A percentile compares a stretch with the other conserved stretches of the same genome.
Conservation (phyloP, 1,140 invertebrate species). For the Cherax destructor region DNA sequence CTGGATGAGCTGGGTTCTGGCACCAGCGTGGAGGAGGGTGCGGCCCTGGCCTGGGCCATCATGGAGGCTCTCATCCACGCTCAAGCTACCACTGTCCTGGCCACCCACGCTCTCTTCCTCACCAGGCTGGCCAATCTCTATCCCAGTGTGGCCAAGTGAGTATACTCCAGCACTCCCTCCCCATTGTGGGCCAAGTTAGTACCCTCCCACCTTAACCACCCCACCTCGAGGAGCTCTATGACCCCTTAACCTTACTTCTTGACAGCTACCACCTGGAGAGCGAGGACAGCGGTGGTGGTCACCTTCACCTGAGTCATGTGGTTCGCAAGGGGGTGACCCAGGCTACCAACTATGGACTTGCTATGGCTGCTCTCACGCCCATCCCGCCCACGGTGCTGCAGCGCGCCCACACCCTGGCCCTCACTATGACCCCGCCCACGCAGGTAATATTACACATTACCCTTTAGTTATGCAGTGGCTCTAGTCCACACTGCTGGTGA, state of each 20-base stretch:
- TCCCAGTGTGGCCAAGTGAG: constrained; percentile 87
- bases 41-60: constrained; percentile 87
- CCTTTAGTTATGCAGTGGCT: no score
- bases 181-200: neutral
- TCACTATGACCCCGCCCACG: constrained; percentile 51
- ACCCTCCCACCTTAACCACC: neutral
- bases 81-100: constrained; percentile 86
- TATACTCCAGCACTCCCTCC: constrained; percentile 45
- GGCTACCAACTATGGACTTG: constrained; percentile 65
- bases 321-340: constrained; percentile 52
- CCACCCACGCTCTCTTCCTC: constrained; percentile 88
- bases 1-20: constrained; percentile 92
- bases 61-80: constrained; percentile 84
- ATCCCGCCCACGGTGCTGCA: constrained; percentile 47
- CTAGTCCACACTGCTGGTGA: no score
- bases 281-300: constrained; percentile 21
- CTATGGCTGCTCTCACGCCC: constrained; percentile 61
- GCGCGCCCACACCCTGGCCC: constrained; percentile 46
- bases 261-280: constrained; percentile 53
- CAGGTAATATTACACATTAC: constrained; percentile 5
- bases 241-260: neutral
- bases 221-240: no score
- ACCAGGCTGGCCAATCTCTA: constrained; percentile 85
- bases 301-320: constrained; percentile 38
- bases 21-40: constrained; percentile 89